Conservation (phyloP, 2,797 vertebrate genomes). For the Carcharodon carcharias region DNA sequence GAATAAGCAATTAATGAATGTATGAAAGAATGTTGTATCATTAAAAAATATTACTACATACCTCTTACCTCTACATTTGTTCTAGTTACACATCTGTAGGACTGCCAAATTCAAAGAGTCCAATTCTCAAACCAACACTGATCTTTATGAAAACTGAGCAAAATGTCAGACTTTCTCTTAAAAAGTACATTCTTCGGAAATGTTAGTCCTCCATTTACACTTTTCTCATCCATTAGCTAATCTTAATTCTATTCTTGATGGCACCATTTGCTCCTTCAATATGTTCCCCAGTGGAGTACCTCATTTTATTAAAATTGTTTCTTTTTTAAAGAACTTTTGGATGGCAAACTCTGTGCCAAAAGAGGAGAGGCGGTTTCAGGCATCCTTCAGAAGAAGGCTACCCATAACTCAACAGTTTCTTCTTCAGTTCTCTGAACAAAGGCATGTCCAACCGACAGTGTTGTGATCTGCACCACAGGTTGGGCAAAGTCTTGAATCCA, state of each 20-base stretch:
- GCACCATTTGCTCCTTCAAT: background rate
- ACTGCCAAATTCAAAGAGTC: background rate
- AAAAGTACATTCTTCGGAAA: background rate
- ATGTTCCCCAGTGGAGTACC: too few species aligned
- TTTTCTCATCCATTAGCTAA: background rate
- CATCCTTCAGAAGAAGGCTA: background rate
- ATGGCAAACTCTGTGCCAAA: background rate
- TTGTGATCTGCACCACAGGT: too few species aligned
- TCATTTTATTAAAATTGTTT: background rate
- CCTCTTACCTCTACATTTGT: background rate
- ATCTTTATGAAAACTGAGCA: background rate
- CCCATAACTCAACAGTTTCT: background rate
- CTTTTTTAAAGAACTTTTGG: background rate
- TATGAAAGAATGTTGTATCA: background rate
- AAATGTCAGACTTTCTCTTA: conserved; percentile 11
- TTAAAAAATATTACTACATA: conserved; percentile 4
- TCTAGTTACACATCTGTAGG: background rate
- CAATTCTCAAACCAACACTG: conserved; percentile 5
- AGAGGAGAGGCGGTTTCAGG: background rate
- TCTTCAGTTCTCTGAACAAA: too few species aligned
- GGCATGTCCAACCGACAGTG: too few species aligned
- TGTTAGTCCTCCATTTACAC: background rate
- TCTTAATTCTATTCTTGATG: background rate
- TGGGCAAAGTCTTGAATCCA: too few species aligned
- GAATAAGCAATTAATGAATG: background rate